phyloP scores from a whole-genome alignment of 2,113 vertebrate genomes.

The Typhlomys cinereus region DNA sequence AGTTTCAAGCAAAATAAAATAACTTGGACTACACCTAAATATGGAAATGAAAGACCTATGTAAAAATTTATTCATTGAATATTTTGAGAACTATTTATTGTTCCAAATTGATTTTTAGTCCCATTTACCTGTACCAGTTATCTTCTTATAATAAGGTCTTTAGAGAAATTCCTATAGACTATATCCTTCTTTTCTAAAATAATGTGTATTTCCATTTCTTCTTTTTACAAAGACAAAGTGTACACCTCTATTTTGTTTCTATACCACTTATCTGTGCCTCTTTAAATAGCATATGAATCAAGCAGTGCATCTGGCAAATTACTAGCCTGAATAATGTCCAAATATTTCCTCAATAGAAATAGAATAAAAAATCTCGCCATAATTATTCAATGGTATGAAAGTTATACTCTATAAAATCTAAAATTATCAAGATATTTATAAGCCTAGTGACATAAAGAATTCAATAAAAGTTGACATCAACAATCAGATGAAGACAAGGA shows the following conservation, averaged over 20 bases:
- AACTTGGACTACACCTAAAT: too few species aligned
- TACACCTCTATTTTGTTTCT: slow-evolving; percentile 63
- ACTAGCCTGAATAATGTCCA: slow-evolving; percentile 56
- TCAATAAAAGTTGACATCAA: not conserved
- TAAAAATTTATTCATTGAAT: too few species aligned
- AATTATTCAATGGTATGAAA: slow-evolving; percentile 51
- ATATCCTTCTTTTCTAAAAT: not conserved
- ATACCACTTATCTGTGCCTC: slow-evolving; percentile 52
- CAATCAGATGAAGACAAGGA: slow-evolving; percentile 1
- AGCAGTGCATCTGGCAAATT: slow-evolving; percentile 62
- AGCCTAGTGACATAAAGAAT: not conserved
- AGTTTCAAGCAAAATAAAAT: too few species aligned
- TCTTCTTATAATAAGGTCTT: not conserved
- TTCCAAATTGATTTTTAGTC: not conserved
- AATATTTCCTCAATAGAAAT: slow-evolving; percentile 64
- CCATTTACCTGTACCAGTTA: not conserved
- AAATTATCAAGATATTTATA: slow-evolving; percentile 11
- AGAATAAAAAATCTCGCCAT: slow-evolving; percentile 58
- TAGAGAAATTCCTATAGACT: slow-evolving; percentile 2
- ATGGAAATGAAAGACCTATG: too few species aligned
- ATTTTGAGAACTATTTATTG: not conserved
- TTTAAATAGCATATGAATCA: slow-evolving; percentile 65
- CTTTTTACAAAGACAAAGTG: not conserved
- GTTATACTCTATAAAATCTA: not conserved
- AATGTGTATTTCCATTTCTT: not conserved